Evolutionary conservation across 2,113 vertebrate species (phyloP).

Genomic region (Haplochromis vanheusdeni): DNA sequence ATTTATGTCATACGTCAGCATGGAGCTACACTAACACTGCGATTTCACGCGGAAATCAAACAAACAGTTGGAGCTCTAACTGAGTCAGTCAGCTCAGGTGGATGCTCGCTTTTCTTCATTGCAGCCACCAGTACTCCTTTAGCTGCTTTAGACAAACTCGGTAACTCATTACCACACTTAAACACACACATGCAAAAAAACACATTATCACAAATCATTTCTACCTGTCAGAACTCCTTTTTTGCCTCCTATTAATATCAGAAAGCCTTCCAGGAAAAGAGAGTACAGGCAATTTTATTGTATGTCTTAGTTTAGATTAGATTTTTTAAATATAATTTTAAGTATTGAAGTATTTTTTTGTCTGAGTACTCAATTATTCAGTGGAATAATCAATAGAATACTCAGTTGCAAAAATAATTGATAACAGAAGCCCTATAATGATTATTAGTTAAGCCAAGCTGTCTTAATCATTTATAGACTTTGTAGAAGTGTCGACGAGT

Average conservation of each 20-base stretch:
- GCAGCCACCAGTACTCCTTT: not conserved
- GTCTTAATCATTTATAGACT: not conserved
- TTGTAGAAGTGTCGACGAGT: not conserved
- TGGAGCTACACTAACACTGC: not conserved
- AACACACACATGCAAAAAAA: not conserved
- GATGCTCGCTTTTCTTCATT: not conserved
- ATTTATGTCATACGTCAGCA: not conserved
- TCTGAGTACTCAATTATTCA: not conserved
- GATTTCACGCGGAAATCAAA: not conserved
- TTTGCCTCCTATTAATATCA: not conserved
- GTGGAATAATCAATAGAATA: not conserved
- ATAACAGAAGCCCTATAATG: not conserved
- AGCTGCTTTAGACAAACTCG: not conserved
- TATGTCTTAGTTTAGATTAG: not conserved
- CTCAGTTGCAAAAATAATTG: too few relatives aligned
- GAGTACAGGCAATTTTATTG: not conserved
- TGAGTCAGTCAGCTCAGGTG: not conserved
- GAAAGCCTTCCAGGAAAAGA: not conserved
- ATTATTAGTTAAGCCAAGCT: not conserved
- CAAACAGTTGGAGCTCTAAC: not conserved
- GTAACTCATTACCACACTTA: not conserved
- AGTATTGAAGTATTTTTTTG: not conserved
- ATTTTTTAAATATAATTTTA: not conserved
- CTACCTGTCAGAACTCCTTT: not conserved
- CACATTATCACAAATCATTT: accelerated